phyloP scores from a whole-genome alignment of 2,888 invertebrate genomes.

The Nemotelus nigrinus region DNA sequence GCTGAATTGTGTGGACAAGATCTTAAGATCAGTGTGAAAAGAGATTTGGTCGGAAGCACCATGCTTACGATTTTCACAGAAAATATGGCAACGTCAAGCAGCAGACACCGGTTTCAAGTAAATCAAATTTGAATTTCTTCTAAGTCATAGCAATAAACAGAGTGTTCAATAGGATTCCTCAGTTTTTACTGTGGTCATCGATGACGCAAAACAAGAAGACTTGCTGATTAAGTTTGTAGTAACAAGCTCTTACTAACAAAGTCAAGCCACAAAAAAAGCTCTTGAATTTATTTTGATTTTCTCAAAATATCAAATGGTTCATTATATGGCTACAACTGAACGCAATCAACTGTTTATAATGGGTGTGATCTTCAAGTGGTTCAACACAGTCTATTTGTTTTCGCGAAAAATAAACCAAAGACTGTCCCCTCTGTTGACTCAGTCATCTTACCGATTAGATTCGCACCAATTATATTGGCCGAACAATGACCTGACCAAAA shows the following conservation, averaged over 20 bases:
- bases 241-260: no score
- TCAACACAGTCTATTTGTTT: background rate
- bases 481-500: slow-evolving; percentile 8
- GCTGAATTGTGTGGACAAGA: background rate
- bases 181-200: no score
- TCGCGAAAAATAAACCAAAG: background rate
- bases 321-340: no score
- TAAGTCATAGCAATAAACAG: no score
- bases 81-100: background rate
- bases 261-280: no score
- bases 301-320: no score
- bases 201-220: no score
- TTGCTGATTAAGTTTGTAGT: no score
- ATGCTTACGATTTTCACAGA: background rate
- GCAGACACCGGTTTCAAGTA: no score
- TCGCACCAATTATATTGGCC: background rate
- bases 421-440: background rate
- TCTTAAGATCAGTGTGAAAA: slow-evolving; percentile 8
- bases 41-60: background rate
- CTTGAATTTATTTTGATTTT: no score
- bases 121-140: no score
- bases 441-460: background rate
- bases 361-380: slow-evolving; percentile 18
- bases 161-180: no score
- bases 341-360: background rate